phyloP scores from a whole-genome alignment of 2,888 invertebrate species.

The Drosophila parthenogenetica region DNA sequence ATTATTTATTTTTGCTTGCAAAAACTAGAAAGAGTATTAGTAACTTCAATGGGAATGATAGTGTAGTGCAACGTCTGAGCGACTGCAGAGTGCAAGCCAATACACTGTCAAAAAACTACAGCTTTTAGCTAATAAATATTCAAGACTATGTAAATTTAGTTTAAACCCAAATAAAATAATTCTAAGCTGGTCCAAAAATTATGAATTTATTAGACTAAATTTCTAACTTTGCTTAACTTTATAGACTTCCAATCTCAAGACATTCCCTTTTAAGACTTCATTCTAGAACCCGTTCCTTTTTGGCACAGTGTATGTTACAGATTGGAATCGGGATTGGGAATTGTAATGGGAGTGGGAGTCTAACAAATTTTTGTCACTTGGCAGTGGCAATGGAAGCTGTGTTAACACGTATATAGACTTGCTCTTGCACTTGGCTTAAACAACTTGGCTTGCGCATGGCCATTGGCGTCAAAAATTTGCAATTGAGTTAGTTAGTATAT shows the following conservation, averaged over 20 bases:
- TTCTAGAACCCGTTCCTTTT: neutral
- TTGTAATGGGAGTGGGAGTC: conserved; percentile 2
- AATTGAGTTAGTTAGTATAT: conserved; percentile 65
- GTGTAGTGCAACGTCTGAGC: neutral
- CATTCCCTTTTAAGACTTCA: no score
- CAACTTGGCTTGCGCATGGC: conserved; percentile 64
- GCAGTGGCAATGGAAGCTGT: conserved; percentile 27
- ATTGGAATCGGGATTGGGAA: conserved; percentile 1
- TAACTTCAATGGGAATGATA: conserved; percentile 1
- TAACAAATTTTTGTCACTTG: conserved; percentile 43
- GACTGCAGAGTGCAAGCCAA: neutral
- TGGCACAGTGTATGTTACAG: conserved; percentile 3
- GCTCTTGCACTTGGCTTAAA: conserved; percentile 62
- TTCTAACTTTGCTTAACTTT: no score
- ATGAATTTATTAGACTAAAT: no score
- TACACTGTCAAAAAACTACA: neutral
- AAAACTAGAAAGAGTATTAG: conserved; percentile 25
- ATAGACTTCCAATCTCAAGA: no score
- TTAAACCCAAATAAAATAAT: no score
- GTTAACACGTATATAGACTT: conserved; percentile 25
- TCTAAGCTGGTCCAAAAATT: no score
- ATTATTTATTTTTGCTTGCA: neutral
- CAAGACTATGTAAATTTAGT: no score
- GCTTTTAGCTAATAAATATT: no score
- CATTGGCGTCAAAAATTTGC: conserved; percentile 67